Evolutionary conservation across 2,113 vertebrate species (phyloP).

Genomic region (Aptenodytes forsteri): DNA sequence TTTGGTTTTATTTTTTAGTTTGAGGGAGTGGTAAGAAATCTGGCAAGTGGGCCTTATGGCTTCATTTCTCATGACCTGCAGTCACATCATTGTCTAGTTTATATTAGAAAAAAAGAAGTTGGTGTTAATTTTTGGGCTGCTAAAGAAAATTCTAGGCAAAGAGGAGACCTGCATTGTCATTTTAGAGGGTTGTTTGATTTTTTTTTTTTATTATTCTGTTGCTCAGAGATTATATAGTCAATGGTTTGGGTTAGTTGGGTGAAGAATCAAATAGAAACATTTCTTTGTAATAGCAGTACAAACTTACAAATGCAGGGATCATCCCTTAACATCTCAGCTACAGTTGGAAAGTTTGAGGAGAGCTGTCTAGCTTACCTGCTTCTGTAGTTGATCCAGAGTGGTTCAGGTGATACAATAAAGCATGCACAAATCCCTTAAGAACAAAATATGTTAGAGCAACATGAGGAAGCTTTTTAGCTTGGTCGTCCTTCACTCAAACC

Average conservation of each 20-base stretch:
- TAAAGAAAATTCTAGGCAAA: neutral
- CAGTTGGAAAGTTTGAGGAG: neutral
- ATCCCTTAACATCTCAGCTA: neutral
- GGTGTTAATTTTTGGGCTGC: neutral
- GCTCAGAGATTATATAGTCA: neutral
- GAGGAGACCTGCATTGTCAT: neutral
- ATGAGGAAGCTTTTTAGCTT: neutral
- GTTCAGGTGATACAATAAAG: neutral
- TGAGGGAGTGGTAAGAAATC: neutral
- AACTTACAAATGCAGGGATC: neutral
- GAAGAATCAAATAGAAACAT: neutral
- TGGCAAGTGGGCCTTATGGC: neutral
- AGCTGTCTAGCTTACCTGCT: neutral
- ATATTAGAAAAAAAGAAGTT: neutral
- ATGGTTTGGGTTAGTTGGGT: neutral
- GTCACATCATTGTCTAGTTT: neutral
- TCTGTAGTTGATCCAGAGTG: neutral
- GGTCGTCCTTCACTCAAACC: neutral
- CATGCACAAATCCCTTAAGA: neutral
- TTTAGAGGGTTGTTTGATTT: neutral
- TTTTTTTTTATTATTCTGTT: neutral
- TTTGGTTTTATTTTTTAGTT: neutral
- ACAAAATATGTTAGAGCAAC: neutral
- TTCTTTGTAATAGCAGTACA: neutral
- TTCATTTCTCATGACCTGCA: neutral